These are phyloP conservation scores for Threskiornis aethiopicus DNA, from an alignment of 2,797 vertebrate genomes.

Conservation along the genomic window DNA sequence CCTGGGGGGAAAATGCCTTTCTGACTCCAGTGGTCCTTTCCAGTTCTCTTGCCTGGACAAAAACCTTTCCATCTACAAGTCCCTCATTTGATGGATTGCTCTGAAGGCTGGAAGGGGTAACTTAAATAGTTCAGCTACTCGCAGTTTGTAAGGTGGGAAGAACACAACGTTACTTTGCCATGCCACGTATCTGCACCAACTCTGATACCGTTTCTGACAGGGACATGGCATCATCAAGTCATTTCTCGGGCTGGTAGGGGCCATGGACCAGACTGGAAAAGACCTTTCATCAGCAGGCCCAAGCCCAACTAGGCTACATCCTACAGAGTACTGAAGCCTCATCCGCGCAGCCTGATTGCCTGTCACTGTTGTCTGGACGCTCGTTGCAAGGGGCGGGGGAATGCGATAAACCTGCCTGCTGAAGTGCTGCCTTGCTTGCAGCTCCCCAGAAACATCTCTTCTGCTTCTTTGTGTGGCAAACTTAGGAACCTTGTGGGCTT, in stretches of 20 bases:
- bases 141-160: neutral
- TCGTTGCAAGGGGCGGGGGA: neutral
- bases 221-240: neutral
- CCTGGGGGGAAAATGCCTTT: neutral
- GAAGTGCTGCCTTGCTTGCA: neutral
- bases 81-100: neutral
- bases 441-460: neutral
- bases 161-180: neutral
- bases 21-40: neutral
- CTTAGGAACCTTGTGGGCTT: neutral
- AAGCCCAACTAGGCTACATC: neutral
- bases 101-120: neutral
- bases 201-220: neutral
- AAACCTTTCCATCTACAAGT: neutral
- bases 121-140: neutral
- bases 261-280: neutral
- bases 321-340: neutral
- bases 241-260: neutral
- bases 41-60: neutral
- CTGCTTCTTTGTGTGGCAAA: neutral
- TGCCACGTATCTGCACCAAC: rapidly evolving
- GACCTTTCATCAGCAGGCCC: neutral
- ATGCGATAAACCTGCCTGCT: neutral
- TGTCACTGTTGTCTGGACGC: neutral
- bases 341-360: neutral